These are phyloP conservation scores for Tenualosa thibaudeaui DNA, from an alignment of 2,797 vertebrate species.

Conservation along the genomic window DNA sequence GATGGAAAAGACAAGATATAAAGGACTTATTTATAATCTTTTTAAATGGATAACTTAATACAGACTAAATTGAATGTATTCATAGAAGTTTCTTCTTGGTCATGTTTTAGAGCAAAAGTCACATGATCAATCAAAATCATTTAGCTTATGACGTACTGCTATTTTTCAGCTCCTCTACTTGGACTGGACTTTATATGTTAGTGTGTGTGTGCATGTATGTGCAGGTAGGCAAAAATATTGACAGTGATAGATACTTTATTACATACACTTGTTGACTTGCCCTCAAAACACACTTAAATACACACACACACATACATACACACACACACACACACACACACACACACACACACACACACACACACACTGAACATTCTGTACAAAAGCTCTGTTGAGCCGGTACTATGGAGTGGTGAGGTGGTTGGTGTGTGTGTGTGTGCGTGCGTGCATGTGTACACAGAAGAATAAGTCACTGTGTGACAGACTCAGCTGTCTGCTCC, in stretches of 20 bases:
- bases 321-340: not conserved
- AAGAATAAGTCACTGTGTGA: constrained; percentile 80
- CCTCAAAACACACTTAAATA: not conserved
- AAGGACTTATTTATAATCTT: no score
- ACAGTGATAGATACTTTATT: no score
- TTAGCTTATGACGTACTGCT: not conserved
- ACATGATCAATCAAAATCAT: no score
- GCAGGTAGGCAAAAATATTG: no score
- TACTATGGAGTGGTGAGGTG: not conserved
- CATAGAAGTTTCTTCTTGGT: no score
- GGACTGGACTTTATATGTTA: no score
- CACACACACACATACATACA: not conserved
- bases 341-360: not conserved
- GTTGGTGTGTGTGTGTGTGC: constrained; percentile 28
- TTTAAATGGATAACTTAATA: no score
- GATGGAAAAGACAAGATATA: not conserved
- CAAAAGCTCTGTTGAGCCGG: constrained; percentile 25
- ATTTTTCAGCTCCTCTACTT: no score
- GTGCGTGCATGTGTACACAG: constrained; percentile 49
- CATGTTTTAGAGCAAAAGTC: no score
- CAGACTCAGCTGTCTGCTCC: constrained; percentile 72
- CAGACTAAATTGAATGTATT: no score
- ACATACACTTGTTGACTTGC: no score
- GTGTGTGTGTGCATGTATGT: no score
- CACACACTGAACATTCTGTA: not conserved